Conservation (phyloP, 2,113 vertebrate species). For the Gymnocephalus cernua region DNA sequence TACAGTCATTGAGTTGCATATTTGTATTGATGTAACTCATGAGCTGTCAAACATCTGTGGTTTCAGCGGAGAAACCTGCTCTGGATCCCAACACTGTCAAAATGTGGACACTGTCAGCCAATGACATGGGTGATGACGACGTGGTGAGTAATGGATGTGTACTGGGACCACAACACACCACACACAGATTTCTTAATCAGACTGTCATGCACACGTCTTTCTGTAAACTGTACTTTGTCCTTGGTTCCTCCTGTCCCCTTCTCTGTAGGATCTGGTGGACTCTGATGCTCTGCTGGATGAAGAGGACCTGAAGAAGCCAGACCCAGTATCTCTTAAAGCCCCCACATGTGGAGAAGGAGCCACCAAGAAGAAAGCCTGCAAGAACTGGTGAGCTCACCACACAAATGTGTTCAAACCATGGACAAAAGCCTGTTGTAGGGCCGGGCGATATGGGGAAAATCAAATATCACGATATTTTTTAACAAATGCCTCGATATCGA, state of each 20-base stretch:
- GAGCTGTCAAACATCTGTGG: background rate
- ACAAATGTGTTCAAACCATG: background rate
- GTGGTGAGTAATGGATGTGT: constrained; percentile 82
- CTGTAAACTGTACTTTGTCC: background rate
- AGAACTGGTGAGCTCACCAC: constrained; percentile 90
- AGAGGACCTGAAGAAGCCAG: constrained; percentile 94
- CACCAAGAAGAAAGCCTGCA: constrained; percentile 92
- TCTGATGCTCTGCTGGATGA: constrained; percentile 93
- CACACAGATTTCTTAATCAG: background rate
- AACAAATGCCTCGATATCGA: too few relatives aligned
- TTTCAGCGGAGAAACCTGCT: constrained; percentile 85
- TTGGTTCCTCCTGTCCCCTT: background rate
- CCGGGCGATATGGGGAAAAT: too few relatives aligned
- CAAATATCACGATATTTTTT: too few relatives aligned
- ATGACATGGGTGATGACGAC: constrained; percentile 92
- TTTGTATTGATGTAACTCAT: background rate
- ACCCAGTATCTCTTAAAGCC: constrained; percentile 88
- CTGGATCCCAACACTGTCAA: constrained; percentile 89
- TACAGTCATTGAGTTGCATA: background rate
- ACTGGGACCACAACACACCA: background rate
- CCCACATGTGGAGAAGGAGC: constrained; percentile 87
- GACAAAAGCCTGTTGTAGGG: too few relatives aligned
- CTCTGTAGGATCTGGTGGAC: constrained; percentile 91
- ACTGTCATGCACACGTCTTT: background rate
- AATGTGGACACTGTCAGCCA: constrained; percentile 94